These are phyloP conservation scores for Buphagus erythrorhynchus DNA, from an alignment of 2,797 vertebrate genomes.

Conservation along the genomic window DNA sequence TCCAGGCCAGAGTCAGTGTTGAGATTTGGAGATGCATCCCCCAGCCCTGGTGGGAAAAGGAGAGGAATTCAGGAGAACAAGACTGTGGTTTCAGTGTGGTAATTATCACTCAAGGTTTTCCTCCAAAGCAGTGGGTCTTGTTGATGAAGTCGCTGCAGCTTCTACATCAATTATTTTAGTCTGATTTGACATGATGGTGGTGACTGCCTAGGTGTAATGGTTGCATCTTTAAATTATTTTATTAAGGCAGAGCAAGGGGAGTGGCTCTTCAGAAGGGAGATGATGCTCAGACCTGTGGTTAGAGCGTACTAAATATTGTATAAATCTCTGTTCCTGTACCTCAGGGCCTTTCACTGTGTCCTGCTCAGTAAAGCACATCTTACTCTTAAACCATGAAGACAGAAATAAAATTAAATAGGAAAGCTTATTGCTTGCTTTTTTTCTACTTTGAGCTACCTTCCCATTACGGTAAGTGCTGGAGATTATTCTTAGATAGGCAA, in stretches of 20 bases:
- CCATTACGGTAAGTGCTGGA: background rate
- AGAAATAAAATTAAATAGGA: background rate
- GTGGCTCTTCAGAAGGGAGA: background rate
- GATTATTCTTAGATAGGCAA: background rate
- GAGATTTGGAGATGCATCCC: background rate
- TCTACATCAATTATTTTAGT: background rate
- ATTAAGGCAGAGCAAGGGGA: background rate
- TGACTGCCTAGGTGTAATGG: background rate
- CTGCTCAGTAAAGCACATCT: background rate
- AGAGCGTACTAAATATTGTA: background rate
- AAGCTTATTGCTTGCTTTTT: background rate
- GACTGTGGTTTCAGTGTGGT: background rate
- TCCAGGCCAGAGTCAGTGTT: background rate
- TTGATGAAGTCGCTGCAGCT: background rate
- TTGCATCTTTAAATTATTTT: slow-evolving; percentile 11
- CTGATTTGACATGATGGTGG: background rate
- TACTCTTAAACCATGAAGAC: background rate
- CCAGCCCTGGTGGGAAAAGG: background rate
- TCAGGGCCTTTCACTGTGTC: background rate
- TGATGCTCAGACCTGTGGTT: background rate
- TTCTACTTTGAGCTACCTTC: background rate
- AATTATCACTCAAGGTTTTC: background rate
- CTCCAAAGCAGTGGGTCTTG: background rate
- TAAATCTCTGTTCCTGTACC: background rate
- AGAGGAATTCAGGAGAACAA: background rate